These are phyloP conservation scores for Tenthredo livida DNA, from an alignment of 2,888 invertebrate genomes.

Conservation along the genomic window DNA sequence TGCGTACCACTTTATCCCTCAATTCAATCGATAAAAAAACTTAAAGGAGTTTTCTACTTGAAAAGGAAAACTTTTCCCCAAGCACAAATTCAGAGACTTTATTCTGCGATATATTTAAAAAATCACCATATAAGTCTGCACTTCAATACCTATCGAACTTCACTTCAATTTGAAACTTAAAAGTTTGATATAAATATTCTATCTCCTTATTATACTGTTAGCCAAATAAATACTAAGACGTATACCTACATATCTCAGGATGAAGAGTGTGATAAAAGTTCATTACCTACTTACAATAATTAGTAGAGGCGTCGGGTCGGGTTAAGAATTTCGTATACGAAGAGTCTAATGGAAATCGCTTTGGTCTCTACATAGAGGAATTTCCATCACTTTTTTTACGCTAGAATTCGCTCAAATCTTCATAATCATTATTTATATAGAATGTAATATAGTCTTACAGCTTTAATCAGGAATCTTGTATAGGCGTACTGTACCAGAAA, in stretches of 20 bases:
- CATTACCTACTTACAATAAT: background rate
- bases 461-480: background rate
- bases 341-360: background rate
- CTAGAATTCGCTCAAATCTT: background rate
- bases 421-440: background rate
- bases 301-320: background rate
- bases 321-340: background rate
- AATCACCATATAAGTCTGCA: background rate
- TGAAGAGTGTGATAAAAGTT: conserved; percentile 30
- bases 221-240: background rate
- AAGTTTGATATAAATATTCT: background rate
- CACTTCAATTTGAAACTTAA: background rate
- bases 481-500: background rate
- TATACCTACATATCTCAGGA: conserved; percentile 6
- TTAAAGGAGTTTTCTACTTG: background rate
- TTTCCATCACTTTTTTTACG: background rate
- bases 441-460: background rate
- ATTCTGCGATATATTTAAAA: background rate
- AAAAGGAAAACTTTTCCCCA: background rate
- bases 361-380: background rate
- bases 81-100: background rate
- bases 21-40: background rate
- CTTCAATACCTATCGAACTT: background rate
- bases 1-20: background rate
- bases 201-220: too few relatives aligned